A percentile compares a stretch with the other conserved stretches of the same genome.
Conservation (phyloP, 2,113 vertebrate genomes). For the Myotis lucifugus region DNA sequence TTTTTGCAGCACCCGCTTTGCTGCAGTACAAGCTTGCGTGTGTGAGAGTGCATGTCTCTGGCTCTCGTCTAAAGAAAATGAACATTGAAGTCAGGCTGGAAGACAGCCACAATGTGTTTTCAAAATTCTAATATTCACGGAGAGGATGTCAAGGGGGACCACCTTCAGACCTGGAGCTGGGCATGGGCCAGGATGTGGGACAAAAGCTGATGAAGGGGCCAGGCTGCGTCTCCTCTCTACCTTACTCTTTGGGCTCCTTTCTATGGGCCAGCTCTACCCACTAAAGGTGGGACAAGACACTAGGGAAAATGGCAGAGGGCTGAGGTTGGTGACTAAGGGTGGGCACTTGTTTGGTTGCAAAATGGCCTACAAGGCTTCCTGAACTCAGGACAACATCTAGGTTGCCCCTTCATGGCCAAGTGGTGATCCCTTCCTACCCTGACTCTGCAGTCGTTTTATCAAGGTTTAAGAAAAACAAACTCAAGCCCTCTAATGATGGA, state of each 20-base stretch:
- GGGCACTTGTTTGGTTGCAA: background rate
- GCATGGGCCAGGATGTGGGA: background rate
- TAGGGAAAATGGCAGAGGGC: background rate
- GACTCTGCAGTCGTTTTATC: background rate
- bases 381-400: constrained; percentile 14
- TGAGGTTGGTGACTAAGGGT: background rate
- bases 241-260: constrained; percentile 8
- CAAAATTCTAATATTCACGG: background rate
- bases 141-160: background rate
- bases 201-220: background rate
- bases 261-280: background rate
- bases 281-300: background rate
- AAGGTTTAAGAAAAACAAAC: constrained; percentile 34
- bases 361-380: background rate
- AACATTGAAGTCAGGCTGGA: background rate
- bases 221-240: background rate
- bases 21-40: background rate
- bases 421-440: background rate
- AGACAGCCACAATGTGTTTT: background rate
- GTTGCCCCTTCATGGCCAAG: background rate
- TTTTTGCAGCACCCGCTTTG: constrained; percentile 4
- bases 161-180: background rate
- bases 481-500: background rate
- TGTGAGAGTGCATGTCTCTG: background rate
- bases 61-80: constrained; percentile 26